Conservation (phyloP, 1,140 invertebrate species). For the Anastrepha ludens region DNA sequence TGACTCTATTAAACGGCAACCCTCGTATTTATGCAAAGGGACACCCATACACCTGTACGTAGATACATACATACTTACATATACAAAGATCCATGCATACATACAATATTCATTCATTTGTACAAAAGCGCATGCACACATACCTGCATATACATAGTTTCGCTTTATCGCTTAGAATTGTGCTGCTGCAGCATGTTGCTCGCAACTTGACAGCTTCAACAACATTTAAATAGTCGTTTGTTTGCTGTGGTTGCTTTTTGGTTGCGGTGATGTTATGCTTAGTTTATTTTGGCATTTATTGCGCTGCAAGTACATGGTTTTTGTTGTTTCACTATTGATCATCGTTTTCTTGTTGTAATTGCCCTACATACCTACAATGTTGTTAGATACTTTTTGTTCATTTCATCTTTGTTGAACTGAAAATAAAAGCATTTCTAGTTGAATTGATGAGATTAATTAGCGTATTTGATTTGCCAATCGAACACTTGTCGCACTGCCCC, state of each 20-base stretch:
- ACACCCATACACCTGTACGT: no score
- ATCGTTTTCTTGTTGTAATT: neutral
- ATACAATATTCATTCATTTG: no score
- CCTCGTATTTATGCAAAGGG: no score
- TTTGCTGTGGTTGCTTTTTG: no score
- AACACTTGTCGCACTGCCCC: conserved; percentile 52
- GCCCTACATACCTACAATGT: neutral
- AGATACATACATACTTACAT: no score
- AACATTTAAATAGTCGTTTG: no score
- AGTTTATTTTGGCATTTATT: neutral
- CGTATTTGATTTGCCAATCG: conserved; percentile 56
- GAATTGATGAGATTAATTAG: conserved; percentile 60
- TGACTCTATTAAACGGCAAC: no score
- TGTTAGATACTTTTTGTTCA: neutral
- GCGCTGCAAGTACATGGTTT: neutral
- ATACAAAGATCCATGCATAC: no score
- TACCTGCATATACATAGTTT: neutral
- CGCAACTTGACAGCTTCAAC: neutral
- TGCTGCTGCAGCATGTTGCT: conserved; percentile 35
- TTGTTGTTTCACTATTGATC: neutral
- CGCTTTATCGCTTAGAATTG: neutral
- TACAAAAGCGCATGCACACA: neutral
- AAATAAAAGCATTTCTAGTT: conserved; percentile 53
- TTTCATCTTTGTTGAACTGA: neutral
- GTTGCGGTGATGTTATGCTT: neutral